phyloP scores from a whole-genome alignment of 2,888 invertebrate species.

The Cacoxenus indagator region DNA sequence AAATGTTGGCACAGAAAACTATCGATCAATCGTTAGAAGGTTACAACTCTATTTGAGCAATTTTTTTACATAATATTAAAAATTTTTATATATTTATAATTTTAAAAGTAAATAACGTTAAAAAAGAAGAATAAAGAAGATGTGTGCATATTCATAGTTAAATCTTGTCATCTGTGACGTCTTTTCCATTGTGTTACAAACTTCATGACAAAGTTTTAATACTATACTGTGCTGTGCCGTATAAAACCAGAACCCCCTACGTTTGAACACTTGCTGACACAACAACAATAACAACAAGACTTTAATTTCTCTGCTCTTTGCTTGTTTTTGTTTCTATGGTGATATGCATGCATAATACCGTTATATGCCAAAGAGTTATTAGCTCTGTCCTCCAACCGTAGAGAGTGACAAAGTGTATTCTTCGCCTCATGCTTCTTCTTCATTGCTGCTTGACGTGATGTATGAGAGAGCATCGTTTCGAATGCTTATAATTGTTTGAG shows the following conservation, averaged over 20 bases:
- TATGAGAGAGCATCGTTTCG: neutral
- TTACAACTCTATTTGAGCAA: no score
- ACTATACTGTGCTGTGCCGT: no score
- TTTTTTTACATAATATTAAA: no score
- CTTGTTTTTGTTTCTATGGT: neutral
- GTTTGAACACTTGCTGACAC: neutral
- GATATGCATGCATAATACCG: constrained; percentile 1
- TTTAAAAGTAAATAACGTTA: neutral
- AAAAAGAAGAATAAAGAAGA: constrained; percentile 18
- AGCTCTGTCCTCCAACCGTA: neutral
- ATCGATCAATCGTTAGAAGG: no score
- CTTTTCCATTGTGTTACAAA: no score
- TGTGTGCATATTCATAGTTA: no score
- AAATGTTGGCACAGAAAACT: no score
- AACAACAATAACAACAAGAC: neutral
- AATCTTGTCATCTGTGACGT: no score
- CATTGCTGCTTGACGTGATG: neutral
- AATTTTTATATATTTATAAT: no score
- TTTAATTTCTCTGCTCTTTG: neutral
- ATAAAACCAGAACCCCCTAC: constrained; percentile 27
- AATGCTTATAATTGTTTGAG: neutral
- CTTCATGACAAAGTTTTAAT: no score
- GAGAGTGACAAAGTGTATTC: neutral
- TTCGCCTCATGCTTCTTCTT: neutral
- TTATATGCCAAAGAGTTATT: neutral